Evolutionary conservation across 2,797 vertebrate genomes (phyloP), one percentile per base, ranked within the genome.

Genomic region (Chiroxiphia lanceolata): DNA sequence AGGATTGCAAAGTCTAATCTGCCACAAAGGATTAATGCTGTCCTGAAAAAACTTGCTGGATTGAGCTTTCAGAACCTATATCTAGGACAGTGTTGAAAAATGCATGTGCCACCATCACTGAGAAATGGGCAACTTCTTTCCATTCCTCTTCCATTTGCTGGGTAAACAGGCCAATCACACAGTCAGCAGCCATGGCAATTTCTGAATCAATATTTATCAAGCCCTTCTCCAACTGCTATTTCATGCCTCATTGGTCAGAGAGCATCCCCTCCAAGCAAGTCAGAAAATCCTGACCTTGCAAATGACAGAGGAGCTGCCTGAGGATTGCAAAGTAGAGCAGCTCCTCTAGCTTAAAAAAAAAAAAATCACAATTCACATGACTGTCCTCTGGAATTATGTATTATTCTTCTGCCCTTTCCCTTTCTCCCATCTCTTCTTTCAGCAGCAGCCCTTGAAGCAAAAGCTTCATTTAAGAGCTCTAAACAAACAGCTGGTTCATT

Each of bases 181-280:
- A 96, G 90, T 96, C 95, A 97, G 96, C 95, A 94, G 93, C 93
- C 82, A 56, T 56, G 76, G 90, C 95, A 89, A 88, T 95, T 97
- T 96, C 93, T 92, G 95, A 97, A 97, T 97, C 97, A 97, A 97
- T 97, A 97, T 97, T 97, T 97, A 96, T 97, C 96, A 97, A 96
- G 93, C 79, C 65, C 83, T 91, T 87, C 80, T 94, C 93, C 95
- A 94, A 97, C 83, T 79, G 95, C 94, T 96, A 97, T 97, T 97
- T 97, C 96, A 96, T 92, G 97, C 94, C 93, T 96, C 95, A 85
- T 95, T 97, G 96, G 93, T 86, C 94, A 97, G 94, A 96, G 83
- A 96, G 86, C 92, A 70, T 87, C 94, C 92, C 89, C 79, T 96
- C 64, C 54, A 76, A 94, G 87, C 31, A 63, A 96, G 92, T 91